Evolutionary conservation across 2,113 vertebrate genomes (phyloP).

Genomic region (Potamarius usumacintae): DNA sequence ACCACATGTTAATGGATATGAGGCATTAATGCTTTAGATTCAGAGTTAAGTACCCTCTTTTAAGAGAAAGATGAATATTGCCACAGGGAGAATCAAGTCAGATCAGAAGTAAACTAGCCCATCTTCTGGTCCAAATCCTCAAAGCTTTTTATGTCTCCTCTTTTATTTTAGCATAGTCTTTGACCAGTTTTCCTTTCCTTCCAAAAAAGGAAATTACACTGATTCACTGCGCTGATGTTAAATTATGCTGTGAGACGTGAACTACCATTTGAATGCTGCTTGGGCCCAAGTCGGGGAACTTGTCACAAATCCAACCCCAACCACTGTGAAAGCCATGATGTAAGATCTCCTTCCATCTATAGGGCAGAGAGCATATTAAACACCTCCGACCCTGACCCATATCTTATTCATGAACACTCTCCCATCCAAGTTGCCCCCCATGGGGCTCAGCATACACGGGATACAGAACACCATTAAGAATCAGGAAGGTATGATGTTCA

Average conservation of each 20-base stretch:
- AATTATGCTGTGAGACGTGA: conserved; percentile 43
- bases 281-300: neutral
- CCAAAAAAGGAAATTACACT: conserved; percentile 37
- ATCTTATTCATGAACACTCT: conserved; percentile 20
- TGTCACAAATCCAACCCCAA: neutral
- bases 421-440: conserved; percentile 24
- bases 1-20: neutral
- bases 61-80: neutral
- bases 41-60: neutral
- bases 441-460: neutral
- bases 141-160: neutral
- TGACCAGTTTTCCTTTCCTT: neutral
- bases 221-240: conserved; percentile 41
- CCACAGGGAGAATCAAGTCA: neutral
- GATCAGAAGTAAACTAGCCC: neutral
- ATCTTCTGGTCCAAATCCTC: neutral
- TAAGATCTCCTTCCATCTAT: conserved; percentile 22
- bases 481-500: conserved; percentile 21
- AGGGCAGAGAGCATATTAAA: conserved; percentile 31
- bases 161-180: neutral
- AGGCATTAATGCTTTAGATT: neutral
- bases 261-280: conserved; percentile 29
- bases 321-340: conserved; percentile 23
- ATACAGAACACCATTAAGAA: conserved; percentile 17
- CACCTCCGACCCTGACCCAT: conserved; percentile 30